Evolutionary conservation across 2,888 invertebrate genomes (phyloP), one percentile per base, ranked within the genome.

Genomic region (Polietes domitor): DNA sequence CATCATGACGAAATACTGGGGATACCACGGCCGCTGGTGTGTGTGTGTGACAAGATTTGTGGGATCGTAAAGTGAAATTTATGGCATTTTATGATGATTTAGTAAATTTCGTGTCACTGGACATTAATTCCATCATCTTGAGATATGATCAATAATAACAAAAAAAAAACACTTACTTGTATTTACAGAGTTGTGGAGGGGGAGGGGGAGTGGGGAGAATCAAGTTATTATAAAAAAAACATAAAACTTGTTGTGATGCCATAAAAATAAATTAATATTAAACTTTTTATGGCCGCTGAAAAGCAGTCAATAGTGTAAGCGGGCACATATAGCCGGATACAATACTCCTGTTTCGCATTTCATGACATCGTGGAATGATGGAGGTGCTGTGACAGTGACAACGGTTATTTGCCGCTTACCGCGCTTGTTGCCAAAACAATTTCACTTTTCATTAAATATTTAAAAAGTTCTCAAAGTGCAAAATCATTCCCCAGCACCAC

Each of bases 391-490:
- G 83, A 84, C 83, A 84, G 77, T 84, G 83, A 84, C 71, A 68
- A 72, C 71, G 83, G 78, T 55, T 80, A 7, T 47, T 26, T 79
- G 47, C 41, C 61, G 73, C 21, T 70, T 83, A 37, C 3, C 43
- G 61, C 28, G n/a, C 21, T 58, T 58, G 19, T 21, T 71, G 37
- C 17, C 26, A 76, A 53, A 74, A 70, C 28, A 61, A 77, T 82
- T 82, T 82, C 68, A 84, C 76, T 84, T 81, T 81, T 79, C 81
- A 81, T 84, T 84, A 84, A 84, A 81, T 79, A 84, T 84, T 81
- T 76, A 84, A 70, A 68, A 68, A 72, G 72, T 77, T 76, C 53
- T 65, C 63, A 80, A 83, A 80, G 80, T 75, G 81, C 68, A 43
- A 73, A 81, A 78, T 84, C 81, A 81, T 84, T 77, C 65, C 17